phyloP scores from a whole-genome alignment of 2,888 invertebrate genomes.

The Luperina nickerlii region DNA sequence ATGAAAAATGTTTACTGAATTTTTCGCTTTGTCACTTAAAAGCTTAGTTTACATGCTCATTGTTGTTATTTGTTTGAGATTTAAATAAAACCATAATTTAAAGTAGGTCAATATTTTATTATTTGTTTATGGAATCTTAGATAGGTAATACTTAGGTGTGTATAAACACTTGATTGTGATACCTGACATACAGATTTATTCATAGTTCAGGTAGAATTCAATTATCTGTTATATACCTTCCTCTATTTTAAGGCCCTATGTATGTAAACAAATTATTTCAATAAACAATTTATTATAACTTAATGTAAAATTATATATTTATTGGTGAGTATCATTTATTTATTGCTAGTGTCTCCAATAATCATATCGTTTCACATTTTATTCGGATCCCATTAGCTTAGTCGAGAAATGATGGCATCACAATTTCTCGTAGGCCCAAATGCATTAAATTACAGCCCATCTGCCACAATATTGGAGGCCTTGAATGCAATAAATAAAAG shows the following conservation, averaged over 20 bases:
- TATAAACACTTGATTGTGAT: not conserved
- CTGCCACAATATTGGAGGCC: not conserved
- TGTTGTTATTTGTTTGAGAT: not conserved
- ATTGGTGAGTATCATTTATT: constrained; percentile 28
- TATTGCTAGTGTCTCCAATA: constrained; percentile 7
- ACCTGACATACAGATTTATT: no score
- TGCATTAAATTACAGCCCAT: not conserved
- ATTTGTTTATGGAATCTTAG: not conserved
- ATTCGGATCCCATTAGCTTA: constrained; percentile 18
- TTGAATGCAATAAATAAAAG: constrained; percentile 3
- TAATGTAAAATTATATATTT: constrained; percentile 27
- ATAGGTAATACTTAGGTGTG: not conserved
- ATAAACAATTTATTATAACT: not conserved
- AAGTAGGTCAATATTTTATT: not conserved
- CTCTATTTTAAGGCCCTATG: no score
- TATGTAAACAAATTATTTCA: not conserved
- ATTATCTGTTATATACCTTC: no score
- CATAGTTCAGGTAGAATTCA: no score
- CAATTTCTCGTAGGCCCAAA: not conserved
- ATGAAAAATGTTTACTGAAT: constrained; percentile 7
- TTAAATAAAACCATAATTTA: not conserved
- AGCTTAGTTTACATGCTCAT: constrained; percentile 10
- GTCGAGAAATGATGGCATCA: not conserved
- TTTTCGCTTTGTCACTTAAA: constrained; percentile 6
- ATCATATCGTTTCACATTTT: constrained; percentile 32